Evolutionary conservation across 1,140 invertebrate genomes (phyloP), one percentile per base, ranked within the genome.

Genomic region (Pectinophora gossypiella): DNA sequence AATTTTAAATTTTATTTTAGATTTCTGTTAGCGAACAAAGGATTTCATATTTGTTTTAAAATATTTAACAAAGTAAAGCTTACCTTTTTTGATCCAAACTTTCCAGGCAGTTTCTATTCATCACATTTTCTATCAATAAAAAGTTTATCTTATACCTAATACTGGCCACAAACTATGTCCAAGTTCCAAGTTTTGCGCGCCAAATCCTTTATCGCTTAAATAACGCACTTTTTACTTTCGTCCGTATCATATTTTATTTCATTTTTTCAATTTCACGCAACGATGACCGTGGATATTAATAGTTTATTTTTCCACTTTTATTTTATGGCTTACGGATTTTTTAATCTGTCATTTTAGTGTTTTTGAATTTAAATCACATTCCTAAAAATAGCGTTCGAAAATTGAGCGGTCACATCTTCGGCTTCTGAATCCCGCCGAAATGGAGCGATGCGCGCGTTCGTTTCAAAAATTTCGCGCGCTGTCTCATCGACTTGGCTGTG

Each of bases 181-280:
- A 32, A 32, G 27, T 32, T 3, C 7, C 10, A 15, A 40, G 36
- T 15, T 40, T 42, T 59, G 64, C 62, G 72, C 69, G 71, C 69
- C 68, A 72, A 73, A 72, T 67, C 61, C 58, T 52, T 64, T 75
- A 66, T 66, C 64, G 56, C 48, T 43, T 50, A 64, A 65, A 56
- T 63, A 68, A 69, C 66, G 72, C 61, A 51, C 53, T 72, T 67
- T 74, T 64, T 67, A 69, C 73, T 67, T 62, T 58, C 48, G 50
- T 62, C 59, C 54, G 50, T 59, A 59, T 59, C 60, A 49, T 52
- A 62, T 57, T 68, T 16, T 65, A 70, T 70, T 70, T 60, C 67
- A 72, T 76, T 75, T 75, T 76, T 73, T 54, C 66, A 76, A 76
- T 76, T 80, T 76, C 72, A 80, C 68, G 72, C 56, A 52, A 63